Conservation (phyloP, 2,888 invertebrate genomes). For the Trachelus tabidus region DNA sequence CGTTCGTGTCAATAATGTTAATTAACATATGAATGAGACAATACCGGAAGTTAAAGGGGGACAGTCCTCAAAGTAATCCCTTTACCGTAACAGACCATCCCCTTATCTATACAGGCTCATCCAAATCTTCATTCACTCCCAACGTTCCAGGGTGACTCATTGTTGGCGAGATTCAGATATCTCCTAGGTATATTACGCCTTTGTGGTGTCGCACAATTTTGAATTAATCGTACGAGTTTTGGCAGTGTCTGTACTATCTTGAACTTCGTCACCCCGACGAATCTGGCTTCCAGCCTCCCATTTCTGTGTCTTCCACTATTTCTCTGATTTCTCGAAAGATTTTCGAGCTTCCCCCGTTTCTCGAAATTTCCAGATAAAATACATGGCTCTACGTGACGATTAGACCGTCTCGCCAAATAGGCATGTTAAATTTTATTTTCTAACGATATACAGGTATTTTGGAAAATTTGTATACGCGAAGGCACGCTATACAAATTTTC, state of each 20-base stretch:
- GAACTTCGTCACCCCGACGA: neutral
- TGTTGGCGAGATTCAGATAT: neutral
- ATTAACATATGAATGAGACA: constrained; percentile 50
- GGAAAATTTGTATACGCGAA: neutral
- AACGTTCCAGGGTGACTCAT: neutral
- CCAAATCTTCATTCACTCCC: neutral
- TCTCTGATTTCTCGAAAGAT: neutral
- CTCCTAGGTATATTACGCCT: neutral
- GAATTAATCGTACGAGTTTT: neutral
- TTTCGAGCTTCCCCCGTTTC: neutral
- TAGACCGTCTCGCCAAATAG: neutral
- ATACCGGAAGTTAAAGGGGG: constrained; percentile 12
- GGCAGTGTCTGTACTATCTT: neutral
- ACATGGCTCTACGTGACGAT: neutral
- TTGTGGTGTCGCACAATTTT: neutral
- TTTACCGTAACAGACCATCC: neutral
- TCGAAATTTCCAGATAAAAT: neutral
- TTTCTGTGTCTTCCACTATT: neutral
- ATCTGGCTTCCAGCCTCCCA: neutral
- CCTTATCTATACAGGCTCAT: neutral
- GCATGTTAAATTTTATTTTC: neutral
- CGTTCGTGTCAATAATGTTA: constrained; percentile 43
- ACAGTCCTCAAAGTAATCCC: neutral
- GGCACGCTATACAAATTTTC: neutral
- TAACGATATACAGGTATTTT: neutral